Evolutionary conservation across 2,888 invertebrate species (phyloP).

Genomic region (Hedychridium roseum): DNA sequence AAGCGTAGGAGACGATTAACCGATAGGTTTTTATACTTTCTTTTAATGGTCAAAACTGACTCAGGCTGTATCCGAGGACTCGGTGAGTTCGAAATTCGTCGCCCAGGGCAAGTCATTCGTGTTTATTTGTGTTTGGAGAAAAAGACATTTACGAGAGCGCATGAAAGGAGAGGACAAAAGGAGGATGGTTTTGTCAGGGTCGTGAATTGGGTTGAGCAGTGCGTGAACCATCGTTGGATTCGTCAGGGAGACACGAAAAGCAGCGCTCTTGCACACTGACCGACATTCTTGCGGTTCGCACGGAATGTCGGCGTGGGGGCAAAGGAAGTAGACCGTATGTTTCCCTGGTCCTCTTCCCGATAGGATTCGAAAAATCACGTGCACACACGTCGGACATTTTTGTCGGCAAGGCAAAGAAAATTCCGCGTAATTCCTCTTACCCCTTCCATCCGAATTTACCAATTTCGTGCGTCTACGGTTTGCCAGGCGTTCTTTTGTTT

Average conservation of each 20-base stretch:
- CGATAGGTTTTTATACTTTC: too few relatives aligned
- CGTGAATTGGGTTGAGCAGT: constrained; percentile 16
- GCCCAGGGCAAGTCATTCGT: too few relatives aligned
- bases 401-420: too few relatives aligned
- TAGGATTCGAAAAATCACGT: constrained; percentile 32
- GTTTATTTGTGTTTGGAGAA: constrained; percentile 16
- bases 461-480: too few relatives aligned
- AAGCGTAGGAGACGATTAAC: constrained; percentile 16
- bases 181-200: constrained; percentile 21
- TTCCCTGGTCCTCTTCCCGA: too few relatives aligned
- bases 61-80: too few relatives aligned
- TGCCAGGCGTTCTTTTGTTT: too few relatives aligned
- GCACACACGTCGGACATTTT: not conserved
- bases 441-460: too few relatives aligned
- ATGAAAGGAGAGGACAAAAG: constrained; percentile 18
- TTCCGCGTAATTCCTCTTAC: too few relatives aligned
- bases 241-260: constrained; percentile 12
- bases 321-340: too few relatives aligned
- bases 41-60: too few relatives aligned
- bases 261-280: constrained; percentile 34
- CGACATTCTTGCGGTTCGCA: constrained; percentile 47
- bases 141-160: constrained; percentile 32
- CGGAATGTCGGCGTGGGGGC: constrained; percentile 34
- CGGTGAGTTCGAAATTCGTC: too few relatives aligned
- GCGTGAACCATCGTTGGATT: constrained; percentile 37